A percentile compares a stretch with the other conserved stretches of the same genome.
Conservation (phyloP, 1,140 invertebrate species). For the Listronotus bonariensis region DNA sequence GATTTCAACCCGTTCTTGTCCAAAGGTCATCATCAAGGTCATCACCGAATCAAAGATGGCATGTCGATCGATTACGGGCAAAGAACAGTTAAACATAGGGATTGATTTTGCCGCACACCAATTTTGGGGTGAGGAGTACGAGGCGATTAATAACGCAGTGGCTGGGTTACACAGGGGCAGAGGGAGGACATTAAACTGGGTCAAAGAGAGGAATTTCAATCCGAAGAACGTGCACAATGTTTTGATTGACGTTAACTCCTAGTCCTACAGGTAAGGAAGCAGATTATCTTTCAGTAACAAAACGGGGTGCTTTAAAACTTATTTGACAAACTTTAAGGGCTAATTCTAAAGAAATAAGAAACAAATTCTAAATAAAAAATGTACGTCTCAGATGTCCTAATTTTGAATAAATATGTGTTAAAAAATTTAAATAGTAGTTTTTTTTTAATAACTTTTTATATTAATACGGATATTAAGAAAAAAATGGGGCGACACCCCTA, state of each 20-base stretch:
- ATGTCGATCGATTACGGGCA: background rate
- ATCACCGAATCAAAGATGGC: background rate
- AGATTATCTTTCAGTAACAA: too few relatives aligned
- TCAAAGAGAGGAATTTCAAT: slow-evolving; percentile 67
- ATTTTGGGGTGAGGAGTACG: slow-evolving; percentile 70
- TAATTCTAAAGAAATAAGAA: too few relatives aligned
- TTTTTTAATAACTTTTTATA: too few relatives aligned
- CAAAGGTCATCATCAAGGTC: slow-evolving; percentile 5
- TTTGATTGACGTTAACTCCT: slow-evolving; percentile 73
- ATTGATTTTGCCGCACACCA: slow-evolving; percentile 68
- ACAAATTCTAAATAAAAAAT: too few relatives aligned
- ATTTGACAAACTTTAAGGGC: too few relatives aligned
- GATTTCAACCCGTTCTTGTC: slow-evolving; percentile 1
- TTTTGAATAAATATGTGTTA: too few relatives aligned
- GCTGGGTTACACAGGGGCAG: slow-evolving; percentile 63
- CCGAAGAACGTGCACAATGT: slow-evolving; percentile 65
- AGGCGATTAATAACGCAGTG: slow-evolving; percentile 69
- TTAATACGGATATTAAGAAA: too few relatives aligned
- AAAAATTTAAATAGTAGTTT: too few relatives aligned
- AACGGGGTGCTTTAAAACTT: too few relatives aligned
- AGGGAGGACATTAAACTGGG: slow-evolving; percentile 63
- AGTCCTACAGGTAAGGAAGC: slow-evolving; percentile 72
- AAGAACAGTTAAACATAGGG: slow-evolving; percentile 59
- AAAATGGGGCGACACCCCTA: too few relatives aligned
- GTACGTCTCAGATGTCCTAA: too few relatives aligned